Conservation (phyloP, 2,113 vertebrate species). For the Hemicordylus capensis region DNA sequence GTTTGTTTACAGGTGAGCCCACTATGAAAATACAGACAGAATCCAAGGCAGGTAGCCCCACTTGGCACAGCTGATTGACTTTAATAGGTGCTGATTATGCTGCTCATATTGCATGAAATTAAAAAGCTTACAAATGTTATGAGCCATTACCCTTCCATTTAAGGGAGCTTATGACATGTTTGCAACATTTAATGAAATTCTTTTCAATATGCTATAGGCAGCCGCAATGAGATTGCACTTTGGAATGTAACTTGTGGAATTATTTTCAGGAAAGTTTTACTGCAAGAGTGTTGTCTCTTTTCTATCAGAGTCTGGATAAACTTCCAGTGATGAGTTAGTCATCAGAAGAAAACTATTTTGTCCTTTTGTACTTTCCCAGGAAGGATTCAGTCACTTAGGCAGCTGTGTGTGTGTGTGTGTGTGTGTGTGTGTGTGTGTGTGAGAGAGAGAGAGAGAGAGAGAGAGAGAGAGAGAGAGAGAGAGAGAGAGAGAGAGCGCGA, state of each 20-base stretch:
- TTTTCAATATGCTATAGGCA: conserved; percentile 76
- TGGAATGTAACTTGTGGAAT: conserved; percentile 57
- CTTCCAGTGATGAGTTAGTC: background rate
- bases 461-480: too few species aligned
- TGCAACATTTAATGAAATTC: conserved; percentile 81
- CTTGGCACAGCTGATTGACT: conserved; percentile 76
- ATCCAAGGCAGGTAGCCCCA: conserved; percentile 69
- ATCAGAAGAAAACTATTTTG: background rate
- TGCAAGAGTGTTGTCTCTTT: background rate
- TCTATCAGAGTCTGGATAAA: conserved; percentile 1
- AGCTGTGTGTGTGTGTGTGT: too few species aligned
- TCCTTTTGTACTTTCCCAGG: rapidly evolving
- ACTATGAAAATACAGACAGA: conserved; percentile 69
- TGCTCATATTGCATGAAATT: conserved; percentile 86
- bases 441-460: too few species aligned
- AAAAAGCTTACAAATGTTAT: conserved; percentile 85
- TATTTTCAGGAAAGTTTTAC: conserved; percentile 48
- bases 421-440: too few species aligned
- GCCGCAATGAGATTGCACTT: conserved; percentile 62
- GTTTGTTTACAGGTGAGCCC: conserved; percentile 50
- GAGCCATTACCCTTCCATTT: conserved; percentile 84
- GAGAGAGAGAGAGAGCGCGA: too few species aligned
- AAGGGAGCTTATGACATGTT: conserved; percentile 81
- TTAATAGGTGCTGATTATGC: conserved; percentile 82
- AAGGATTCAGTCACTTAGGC: background rate